phyloP scores from a whole-genome alignment of 2,888 invertebrate genomes.

The Meandrusa payeni region DNA sequence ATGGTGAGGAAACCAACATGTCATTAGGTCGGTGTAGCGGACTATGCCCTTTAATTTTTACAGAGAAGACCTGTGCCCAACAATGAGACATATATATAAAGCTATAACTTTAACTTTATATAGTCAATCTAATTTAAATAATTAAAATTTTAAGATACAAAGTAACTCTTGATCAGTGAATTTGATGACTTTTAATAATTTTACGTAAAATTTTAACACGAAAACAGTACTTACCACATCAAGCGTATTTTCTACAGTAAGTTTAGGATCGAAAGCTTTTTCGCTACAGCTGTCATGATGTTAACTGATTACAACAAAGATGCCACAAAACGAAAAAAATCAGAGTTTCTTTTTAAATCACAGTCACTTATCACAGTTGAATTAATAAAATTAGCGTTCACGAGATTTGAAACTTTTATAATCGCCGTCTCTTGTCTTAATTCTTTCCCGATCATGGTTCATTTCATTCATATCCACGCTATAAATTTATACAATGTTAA shows the following conservation, averaged over 20 bases:
- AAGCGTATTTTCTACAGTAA: constrained; percentile 25
- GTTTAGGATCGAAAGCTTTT: constrained; percentile 44
- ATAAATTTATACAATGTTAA: constrained; percentile 41
- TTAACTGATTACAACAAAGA: constrained; percentile 51
- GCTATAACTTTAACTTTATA: no score
- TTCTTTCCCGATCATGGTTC: constrained; percentile 22
- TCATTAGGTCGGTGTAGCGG: no score
- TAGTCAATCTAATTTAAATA: neutral
- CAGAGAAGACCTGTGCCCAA: no score
- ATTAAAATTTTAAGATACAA: neutral
- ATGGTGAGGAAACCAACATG: no score
- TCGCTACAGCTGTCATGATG: constrained; percentile 66
- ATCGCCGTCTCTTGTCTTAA: constrained; percentile 23
- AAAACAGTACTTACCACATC: constrained; percentile 59
- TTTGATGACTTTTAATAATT: constrained; percentile 16
- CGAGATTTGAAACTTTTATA: constrained; percentile 16
- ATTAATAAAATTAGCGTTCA: constrained; percentile 20
- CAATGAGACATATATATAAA: no score
- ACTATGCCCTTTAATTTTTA: no score
- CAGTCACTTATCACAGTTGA: constrained; percentile 49
- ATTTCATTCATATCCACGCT: constrained; percentile 29
- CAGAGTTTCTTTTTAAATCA: constrained; percentile 32
- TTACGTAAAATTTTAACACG: no score
- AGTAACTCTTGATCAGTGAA: neutral
- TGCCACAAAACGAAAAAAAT: constrained; percentile 59